These are phyloP conservation scores for Pachycephala philippinensis DNA, from an alignment of 2,113 vertebrate genomes.

Conservation along the genomic window DNA sequence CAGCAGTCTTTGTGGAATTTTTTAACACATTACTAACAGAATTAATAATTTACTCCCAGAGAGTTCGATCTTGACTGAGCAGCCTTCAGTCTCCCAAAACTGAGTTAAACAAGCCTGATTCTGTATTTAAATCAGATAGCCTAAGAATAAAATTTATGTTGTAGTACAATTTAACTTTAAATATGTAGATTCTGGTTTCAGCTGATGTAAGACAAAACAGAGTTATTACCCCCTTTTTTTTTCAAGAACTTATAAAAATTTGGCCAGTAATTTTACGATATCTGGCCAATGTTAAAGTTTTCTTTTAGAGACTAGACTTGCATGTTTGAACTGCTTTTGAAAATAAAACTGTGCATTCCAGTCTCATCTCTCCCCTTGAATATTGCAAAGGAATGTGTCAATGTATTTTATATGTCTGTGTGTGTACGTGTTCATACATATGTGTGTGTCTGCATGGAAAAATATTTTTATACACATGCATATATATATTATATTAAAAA, in stretches of 20 bases:
- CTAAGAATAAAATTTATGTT: background rate
- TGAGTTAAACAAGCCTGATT: background rate
- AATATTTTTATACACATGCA: background rate
- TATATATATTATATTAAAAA: background rate
- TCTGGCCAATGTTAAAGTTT: background rate
- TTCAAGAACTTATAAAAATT: background rate
- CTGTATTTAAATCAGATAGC: background rate
- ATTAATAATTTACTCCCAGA: background rate
- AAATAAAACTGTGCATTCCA: background rate
- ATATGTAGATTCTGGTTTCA: background rate
- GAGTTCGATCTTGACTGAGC: background rate
- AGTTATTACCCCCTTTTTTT: background rate
- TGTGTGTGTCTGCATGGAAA: background rate
- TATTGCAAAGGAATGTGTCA: background rate
- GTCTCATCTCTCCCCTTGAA: background rate
- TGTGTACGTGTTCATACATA: background rate
- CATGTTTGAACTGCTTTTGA: background rate
- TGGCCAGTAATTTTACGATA: background rate
- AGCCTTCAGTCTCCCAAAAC: background rate
- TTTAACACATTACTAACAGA: background rate
- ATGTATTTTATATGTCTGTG: background rate
- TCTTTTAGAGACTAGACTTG: background rate
- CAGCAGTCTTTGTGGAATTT: background rate
- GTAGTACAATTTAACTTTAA: background rate
- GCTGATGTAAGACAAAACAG: background rate